Evolutionary conservation across 2,797 vertebrate species (phyloP), one percentile per base, ranked within the genome.

Genomic region (Gallinago nigripennis): DNA sequence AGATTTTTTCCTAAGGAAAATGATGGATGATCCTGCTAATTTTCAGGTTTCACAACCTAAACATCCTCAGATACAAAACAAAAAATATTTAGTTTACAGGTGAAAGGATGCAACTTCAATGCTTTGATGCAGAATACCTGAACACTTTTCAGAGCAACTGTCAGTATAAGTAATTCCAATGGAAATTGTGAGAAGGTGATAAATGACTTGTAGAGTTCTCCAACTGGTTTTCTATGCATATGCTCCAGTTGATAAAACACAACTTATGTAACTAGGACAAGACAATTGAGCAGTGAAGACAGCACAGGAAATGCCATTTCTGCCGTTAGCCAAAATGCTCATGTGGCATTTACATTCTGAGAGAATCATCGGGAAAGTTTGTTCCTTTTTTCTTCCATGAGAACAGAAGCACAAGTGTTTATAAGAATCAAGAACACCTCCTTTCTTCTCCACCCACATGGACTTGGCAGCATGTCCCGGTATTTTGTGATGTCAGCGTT

Each of bases 271-370:
- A 92, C 61, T 65, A 78, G 95, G 94, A 95, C 78, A 83, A 93
- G 80, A 80, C 71, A 92, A 61, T 8, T 70, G 51, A 88, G 78
- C 90, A 90, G 66, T 64, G 57, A 93, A 96, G 78, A 69, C 89
- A 79, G 83, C 82, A 91, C 51, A 95, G 97, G 96, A 97, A 97
- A 97, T 90, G 68, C 76, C 88, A 96, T 50, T 82, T 86, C 75
- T 82, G 69, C 71, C 4, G 2, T 56, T 53, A 92, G 85, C 72
- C 86, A 82, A 86, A 90, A 90, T 10, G 46, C 23, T 70, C 37
- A n/a, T 70, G 11, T 9, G 35, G 60, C 86, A 92, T 81, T 92
- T 89, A 88, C 56, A 39, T 75, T 80, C 79, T 72, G 89, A 70
- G 31, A 83, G 63, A 88, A 82, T 39, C 72, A 73, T 9, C 11